Conservation (phyloP, 2,797 vertebrate species). For the Trachops cirrhosus region DNA sequence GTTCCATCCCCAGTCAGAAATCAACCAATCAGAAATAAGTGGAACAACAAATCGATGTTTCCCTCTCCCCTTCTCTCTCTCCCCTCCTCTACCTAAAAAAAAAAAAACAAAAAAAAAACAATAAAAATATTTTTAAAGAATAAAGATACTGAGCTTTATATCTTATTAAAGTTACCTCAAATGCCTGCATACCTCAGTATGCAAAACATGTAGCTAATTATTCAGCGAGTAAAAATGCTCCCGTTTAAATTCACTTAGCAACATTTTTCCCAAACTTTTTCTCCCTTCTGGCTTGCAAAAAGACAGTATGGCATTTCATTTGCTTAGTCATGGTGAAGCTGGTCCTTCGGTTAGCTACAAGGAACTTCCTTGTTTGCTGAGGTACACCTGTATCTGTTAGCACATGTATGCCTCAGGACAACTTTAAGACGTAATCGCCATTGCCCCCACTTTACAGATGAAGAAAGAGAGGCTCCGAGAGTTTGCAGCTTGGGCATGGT, state of each 20-base stretch:
- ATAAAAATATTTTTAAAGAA: background rate
- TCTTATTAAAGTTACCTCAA: background rate
- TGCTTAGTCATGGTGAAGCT: background rate
- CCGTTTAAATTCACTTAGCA: conserved; percentile 1
- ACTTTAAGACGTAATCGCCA: background rate
- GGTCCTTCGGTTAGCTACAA: background rate
- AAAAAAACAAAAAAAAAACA: background rate
- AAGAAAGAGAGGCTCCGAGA: background rate
- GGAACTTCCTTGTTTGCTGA: background rate
- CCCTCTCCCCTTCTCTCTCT: background rate
- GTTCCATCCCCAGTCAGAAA: background rate
- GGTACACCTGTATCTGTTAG: background rate
- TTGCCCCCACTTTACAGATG: background rate
- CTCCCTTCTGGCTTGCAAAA: background rate
- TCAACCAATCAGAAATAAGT: background rate
- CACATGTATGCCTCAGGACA: background rate
- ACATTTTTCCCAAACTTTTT: background rate
- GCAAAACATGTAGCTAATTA: background rate
- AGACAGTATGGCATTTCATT: background rate
- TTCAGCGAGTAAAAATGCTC: background rate
- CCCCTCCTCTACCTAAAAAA: background rate
- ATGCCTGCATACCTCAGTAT: background rate
- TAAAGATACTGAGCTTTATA: background rate
- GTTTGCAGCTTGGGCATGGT: background rate
- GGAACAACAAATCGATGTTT: background rate